phyloP scores from a whole-genome alignment of 2,797 vertebrate species.

The Megaceryle alcyon region DNA sequence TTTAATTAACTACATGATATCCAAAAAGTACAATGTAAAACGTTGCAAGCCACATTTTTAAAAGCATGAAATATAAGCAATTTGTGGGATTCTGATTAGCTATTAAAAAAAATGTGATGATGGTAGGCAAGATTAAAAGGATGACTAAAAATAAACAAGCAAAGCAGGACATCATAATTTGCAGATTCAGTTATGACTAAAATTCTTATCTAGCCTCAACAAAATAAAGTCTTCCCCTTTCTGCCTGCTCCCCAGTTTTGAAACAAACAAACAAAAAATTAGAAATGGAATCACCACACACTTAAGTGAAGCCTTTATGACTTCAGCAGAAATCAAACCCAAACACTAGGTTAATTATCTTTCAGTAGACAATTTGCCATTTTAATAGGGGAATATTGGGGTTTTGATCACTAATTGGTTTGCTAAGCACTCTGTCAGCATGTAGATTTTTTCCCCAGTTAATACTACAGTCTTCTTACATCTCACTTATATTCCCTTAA shows the following conservation, averaged over 20 bases:
- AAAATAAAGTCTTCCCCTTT: not conserved
- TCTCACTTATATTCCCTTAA: not conserved
- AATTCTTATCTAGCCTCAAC: not conserved
- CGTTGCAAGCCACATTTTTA: not conserved
- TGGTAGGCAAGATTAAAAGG: not conserved
- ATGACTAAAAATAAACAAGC: not conserved
- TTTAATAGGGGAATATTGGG: not conserved
- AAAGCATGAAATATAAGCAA: not conserved
- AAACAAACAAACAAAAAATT: not conserved
- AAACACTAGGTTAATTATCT: not conserved
- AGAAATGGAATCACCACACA: not conserved
- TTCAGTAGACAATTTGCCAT: not conserved
- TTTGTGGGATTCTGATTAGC: not conserved
- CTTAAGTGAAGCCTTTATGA: not conserved
- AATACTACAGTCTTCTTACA: not conserved
- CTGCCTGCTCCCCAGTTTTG: not conserved
- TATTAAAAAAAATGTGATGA: not conserved
- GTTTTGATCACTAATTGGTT: not conserved
- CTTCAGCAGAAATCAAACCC: not conserved
- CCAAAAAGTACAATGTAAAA: not conserved
- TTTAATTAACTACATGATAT: fast-evolving
- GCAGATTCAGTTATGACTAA: not conserved
- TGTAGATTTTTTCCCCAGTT: not conserved
- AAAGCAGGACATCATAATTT: not conserved
- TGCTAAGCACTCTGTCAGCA: not conserved